Base-by-base conservation (phyloP, 1,140 invertebrate genomes). In the Paraescarpia echinospica region DNA sequence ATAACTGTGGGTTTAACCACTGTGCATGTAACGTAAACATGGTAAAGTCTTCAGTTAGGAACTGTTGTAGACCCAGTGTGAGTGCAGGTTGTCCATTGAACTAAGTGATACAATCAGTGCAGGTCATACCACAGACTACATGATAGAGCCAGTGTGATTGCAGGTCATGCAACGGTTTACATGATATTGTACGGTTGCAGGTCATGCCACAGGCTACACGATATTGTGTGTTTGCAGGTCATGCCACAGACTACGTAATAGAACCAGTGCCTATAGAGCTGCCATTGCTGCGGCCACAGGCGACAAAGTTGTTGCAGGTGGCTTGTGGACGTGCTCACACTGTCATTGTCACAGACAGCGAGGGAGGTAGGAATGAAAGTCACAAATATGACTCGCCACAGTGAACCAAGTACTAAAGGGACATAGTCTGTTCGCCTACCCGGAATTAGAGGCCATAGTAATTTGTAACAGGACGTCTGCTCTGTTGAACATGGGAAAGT, bases 311-410 rank as follows among this genome's bases (percentile, higher is more conserved):
- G 94, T 95, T 96, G 89, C 96, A 97, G 93, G 94, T 99, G 92
- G 97, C 93, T 33, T 98, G 98, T 93, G 99, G 99, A 2, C 96
- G 98, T 94, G 98, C 98, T 6, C 99, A 99, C 96, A 97, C 98
- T 18, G 96, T 98, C 8, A 96, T 99, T 91, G 95, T 98, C 18
- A 98, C 98, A 4, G 97, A 97, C 93, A 97, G 97, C 95, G 98
- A 98, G 95, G 95, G 95, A 92, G 97, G 97, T 90, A 93, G 90
- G 92, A 92, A 77, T 22, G 59, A 14, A 27, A 4, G 59, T 18
- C 59, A 77, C 59, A 77, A 51, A 51, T 51, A 18, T 27, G 18
- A n/a, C n/a, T n/a, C n/a, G n/a, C n/a, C n/a, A n/a, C n/a, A n/a
- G n/a, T n/a, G n/a, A n/a, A n/a, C n/a, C n/a, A n/a, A n/a, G n/a